Conservation (phyloP, 2,113 vertebrate genomes). For the Seriola rivoliana region DNA sequence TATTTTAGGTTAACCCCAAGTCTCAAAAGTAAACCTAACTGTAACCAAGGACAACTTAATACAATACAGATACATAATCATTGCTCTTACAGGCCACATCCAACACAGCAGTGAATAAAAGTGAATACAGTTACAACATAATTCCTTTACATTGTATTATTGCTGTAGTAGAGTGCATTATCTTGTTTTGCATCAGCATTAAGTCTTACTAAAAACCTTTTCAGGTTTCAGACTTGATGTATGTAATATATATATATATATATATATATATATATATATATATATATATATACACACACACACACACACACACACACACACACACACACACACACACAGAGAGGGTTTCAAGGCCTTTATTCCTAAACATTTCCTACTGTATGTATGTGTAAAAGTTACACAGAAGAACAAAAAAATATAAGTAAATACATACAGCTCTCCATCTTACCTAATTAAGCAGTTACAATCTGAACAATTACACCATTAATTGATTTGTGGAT, state of each 20-base stretch:
- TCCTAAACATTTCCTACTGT: constrained; percentile 9
- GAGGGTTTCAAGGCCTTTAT: background rate
- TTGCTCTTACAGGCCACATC: background rate
- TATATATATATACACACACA: too few species aligned
- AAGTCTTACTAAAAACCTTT: constrained; percentile 1
- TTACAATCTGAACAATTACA: constrained; percentile 8
- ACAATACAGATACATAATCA: background rate
- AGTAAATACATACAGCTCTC: background rate
- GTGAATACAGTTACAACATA: constrained; percentile 5
- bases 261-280: too few species aligned
- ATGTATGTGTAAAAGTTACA: background rate
- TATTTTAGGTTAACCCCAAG: background rate
- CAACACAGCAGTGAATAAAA: constrained; percentile 2
- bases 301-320: background rate
- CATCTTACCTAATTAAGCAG: background rate
- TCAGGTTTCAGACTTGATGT: too few species aligned
- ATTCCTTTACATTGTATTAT: constrained; percentile 14
- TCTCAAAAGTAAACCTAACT: background rate
- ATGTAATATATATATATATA: too few species aligned
- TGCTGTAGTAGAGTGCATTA: background rate
- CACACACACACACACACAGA: too few species aligned
- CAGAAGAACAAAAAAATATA: background rate
- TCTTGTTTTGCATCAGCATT: background rate
- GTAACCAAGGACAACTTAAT: background rate
- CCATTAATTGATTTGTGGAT: background rate